These are phyloP conservation scores for Babyrousa celebensis DNA, from an alignment of 2,797 vertebrate species.

Conservation along the genomic window DNA sequence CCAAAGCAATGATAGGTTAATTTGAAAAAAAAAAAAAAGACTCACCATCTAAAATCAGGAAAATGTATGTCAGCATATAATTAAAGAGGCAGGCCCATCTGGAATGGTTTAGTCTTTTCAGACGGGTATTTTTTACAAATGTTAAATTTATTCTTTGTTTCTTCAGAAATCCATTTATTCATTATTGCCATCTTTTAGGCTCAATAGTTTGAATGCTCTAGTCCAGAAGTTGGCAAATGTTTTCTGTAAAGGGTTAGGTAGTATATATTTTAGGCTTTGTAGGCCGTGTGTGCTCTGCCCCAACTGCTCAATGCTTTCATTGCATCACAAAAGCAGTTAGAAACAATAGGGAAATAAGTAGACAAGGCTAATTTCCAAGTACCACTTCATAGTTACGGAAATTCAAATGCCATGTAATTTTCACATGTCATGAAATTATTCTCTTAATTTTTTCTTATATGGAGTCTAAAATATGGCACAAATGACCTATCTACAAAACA, in stretches of 20 bases:
- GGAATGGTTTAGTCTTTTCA: slow-evolving; percentile 59
- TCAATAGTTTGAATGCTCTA: slow-evolving; percentile 36
- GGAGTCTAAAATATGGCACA: too few species aligned
- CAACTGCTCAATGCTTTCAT: neutral
- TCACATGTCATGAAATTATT: neutral
- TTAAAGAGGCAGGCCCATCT: slow-evolving; percentile 73
- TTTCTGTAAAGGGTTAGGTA: slow-evolving; percentile 45
- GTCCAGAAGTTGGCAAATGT: slow-evolving; percentile 23
- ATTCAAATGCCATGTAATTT: slow-evolving; percentile 61
- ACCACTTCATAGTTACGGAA: slow-evolving; percentile 24
- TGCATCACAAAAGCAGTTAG: slow-evolving; percentile 42
- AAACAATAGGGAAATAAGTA: slow-evolving; percentile 40
- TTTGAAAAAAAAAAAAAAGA: slow-evolving; percentile 52
- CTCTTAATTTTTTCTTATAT: slow-evolving; percentile 17
- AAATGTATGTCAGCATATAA: slow-evolving; percentile 67
- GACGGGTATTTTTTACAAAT: slow-evolving; percentile 71
- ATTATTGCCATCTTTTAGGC: slow-evolving; percentile 58
- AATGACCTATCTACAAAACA: too few species aligned
- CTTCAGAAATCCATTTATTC: slow-evolving; percentile 65
- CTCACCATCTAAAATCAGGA: slow-evolving; percentile 64
- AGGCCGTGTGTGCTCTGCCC: slow-evolving; percentile 26
- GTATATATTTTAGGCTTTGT: slow-evolving; percentile 4
- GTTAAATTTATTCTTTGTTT: slow-evolving; percentile 76
- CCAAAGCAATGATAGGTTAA: slow-evolving; percentile 56
- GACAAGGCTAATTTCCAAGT: slow-evolving; percentile 10